Base-by-base conservation (phyloP, 2,797 vertebrate species). In the Chelon auratus region DNA sequence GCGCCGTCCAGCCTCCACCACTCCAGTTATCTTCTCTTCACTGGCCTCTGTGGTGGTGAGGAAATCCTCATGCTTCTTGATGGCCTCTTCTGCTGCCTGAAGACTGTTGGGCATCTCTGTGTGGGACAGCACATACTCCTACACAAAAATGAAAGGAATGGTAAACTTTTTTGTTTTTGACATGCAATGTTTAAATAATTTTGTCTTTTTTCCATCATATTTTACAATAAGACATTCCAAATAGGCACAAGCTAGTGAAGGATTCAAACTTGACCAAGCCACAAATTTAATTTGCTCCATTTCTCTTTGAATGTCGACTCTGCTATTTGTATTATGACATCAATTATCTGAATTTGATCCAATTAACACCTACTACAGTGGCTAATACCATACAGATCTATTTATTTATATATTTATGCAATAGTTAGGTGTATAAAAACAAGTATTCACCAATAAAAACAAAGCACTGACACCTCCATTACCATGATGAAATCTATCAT, bases 11-110 rank as follows among this genome's bases (percentile, higher is more conserved):
- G 95, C 89, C 43, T 97, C 97, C 56, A 95, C 93, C 71, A 98
- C 93, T 2, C 95, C 94, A 8, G 86, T 95, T 88, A 98, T 96
- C 67, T 96, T 97, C 78, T 99, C 97, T 62, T 97, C 96, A 0
- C 93, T 96, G 89, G 96, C 96, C 4, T 99, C 97, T 94, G 97
- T 96, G 80, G 97, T 96, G 67, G 95, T 97, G 91, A 97, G 92
- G 87, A 97, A 97, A 82, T 97, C 97, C 69, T 98, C 97, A 3
- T 97, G 95, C 68, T 97, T 97, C 81, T 97, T 96, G 65, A 99
- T 97, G 83, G 97, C 95, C 10, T 95, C 97, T 15, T 96, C 95
- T 0, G 97, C 97, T 2, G 93, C 96, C 75, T 97, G 95, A 57
- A 98, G 94, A 15, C 93, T 97, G 72, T 91, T 87, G 0, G 97